A percentile compares a stretch with the other conserved stretches of the same genome.
Evolutionary conservation across 2,113 vertebrate genomes (phyloP).

Genomic region (Antechinus flavipes): DNA sequence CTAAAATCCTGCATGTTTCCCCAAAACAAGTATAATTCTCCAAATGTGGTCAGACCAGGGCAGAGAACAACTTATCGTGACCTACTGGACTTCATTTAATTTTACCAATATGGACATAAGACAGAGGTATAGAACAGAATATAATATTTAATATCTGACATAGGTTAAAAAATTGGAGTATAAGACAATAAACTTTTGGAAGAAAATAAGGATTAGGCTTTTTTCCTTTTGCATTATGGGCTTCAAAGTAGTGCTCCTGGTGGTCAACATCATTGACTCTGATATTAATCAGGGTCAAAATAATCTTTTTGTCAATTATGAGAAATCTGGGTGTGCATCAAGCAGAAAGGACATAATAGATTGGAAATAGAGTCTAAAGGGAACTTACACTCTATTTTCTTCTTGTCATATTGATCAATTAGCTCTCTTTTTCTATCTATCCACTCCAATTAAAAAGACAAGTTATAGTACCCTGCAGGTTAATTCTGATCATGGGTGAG

Average conservation of each 20-base stretch:
- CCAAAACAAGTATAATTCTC: background rate
- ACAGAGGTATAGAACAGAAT: too few species aligned
- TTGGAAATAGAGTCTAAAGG: background rate
- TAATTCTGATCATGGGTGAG: conserved; percentile 47
- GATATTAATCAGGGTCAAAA: background rate
- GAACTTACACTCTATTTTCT: background rate
- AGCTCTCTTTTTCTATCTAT: background rate
- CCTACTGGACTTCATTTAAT: background rate
- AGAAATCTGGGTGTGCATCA: background rate
- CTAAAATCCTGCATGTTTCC: background rate
- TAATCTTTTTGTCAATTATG: background rate
- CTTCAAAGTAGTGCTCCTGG: background rate
- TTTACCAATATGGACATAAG: background rate
- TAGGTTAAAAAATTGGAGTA: background rate
- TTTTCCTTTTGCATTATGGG: background rate
- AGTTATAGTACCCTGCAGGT: conserved; percentile 6
- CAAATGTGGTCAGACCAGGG: background rate
- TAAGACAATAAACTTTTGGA: background rate
- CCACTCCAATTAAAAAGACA: conserved; percentile 29
- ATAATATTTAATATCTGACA: background rate
- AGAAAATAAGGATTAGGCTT: background rate
- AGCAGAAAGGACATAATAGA: background rate
- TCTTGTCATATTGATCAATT: background rate
- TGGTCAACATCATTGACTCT: background rate
- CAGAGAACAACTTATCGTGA: background rate